Percentiles rank a stretch among this genome's conserved stretches.
Evolutionary conservation across 2,888 invertebrate genomes (phyloP).

Genomic region (Hydriomena furcata): DNA sequence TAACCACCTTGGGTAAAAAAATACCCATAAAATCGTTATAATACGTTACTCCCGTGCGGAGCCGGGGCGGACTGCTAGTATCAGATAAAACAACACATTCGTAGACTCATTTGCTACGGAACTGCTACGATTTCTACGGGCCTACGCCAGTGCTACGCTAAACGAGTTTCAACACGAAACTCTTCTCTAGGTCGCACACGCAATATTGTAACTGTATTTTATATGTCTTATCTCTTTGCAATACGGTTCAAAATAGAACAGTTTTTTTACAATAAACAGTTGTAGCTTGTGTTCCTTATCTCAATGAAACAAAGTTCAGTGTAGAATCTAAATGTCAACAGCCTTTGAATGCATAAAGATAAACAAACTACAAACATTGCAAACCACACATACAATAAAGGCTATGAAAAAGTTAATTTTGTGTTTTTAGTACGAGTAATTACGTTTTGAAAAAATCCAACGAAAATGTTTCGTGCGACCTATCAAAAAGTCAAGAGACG

Average conservation of each 20-base stretch:
- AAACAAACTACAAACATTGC: background rate
- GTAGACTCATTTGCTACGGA: constrained; percentile 22
- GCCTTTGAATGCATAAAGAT: background rate
- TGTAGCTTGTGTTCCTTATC: background rate
- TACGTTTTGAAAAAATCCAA: too few species aligned
- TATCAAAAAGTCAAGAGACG: too few species aligned
- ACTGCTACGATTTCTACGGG: constrained; percentile 1
- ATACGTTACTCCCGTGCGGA: too few species aligned
- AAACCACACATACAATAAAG: too few species aligned
- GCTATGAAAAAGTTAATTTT: background rate
- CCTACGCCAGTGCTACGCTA: constrained; percentile 10
- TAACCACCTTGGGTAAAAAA: too few species aligned
- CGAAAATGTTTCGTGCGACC: background rate
- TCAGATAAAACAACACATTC: constrained; percentile 6
- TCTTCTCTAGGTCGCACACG: background rate
- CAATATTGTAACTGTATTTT: background rate
- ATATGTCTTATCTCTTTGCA: background rate
- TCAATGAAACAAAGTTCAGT: background rate
- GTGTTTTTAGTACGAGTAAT: too few species aligned
- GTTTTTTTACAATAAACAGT: background rate
- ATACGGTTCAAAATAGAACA: constrained; percentile 5
- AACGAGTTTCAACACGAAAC: constrained; percentile 2
- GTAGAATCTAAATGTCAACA: background rate
- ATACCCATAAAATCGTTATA: too few species aligned
- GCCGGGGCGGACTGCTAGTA: too few species aligned